A percentile compares a stretch with the other conserved stretches of the same genome.
These are phyloP conservation scores for Neotoxoptera formosana DNA, from an alignment of 1,140 invertebrate genomes.

Conservation along the genomic window DNA sequence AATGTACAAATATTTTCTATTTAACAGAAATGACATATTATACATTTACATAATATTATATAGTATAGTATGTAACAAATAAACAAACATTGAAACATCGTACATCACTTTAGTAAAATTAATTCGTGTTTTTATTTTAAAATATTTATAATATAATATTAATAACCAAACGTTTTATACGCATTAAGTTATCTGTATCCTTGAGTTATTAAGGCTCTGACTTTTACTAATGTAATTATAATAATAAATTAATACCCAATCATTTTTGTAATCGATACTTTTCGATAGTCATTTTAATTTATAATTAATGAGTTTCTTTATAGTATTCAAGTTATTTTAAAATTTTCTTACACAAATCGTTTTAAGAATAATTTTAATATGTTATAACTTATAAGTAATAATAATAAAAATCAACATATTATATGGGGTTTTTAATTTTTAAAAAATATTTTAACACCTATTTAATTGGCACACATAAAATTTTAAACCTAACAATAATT, in stretches of 20 bases:
- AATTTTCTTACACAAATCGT: background rate
- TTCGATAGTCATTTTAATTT: background rate
- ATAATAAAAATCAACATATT: background rate
- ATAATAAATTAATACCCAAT: background rate
- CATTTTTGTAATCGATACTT: background rate
- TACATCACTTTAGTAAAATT: background rate
- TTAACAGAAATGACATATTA: too few relatives aligned
- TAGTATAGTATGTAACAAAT: too few relatives aligned
- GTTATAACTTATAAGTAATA: background rate
- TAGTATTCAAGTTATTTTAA: too few relatives aligned
- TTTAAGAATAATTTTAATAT: background rate
- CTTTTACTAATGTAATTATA: background rate
- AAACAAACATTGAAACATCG: too few relatives aligned
- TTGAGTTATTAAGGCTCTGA: background rate
- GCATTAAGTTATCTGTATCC: background rate
- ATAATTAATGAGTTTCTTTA: background rate
- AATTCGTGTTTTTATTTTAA: background rate
- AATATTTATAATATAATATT: background rate
- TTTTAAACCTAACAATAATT: background rate
- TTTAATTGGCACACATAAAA: background rate
- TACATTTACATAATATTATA: too few relatives aligned
- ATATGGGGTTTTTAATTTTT: background rate
- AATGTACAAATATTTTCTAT: background rate
- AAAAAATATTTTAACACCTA: background rate
- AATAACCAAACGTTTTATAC: background rate